Conservation (phyloP, 1,140 invertebrate species). For the Glossosoma conforme region DNA sequence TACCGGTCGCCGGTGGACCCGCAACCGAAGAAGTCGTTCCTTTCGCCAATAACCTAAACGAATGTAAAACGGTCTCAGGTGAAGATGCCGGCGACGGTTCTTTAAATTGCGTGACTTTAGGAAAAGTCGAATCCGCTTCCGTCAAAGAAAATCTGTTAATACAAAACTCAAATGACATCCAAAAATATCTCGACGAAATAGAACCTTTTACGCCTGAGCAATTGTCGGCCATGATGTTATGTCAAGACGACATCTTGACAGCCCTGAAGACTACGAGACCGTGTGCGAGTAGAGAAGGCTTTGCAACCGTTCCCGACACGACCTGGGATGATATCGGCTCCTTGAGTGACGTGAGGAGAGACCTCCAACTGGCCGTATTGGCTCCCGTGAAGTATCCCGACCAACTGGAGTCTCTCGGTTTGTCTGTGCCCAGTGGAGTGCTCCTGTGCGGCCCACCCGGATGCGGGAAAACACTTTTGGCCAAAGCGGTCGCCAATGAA, state of each 20-base stretch:
- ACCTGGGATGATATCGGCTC: conserved; percentile 98
- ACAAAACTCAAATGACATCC: conserved; percentile 27
- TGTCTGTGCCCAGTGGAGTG: conserved; percentile 79
- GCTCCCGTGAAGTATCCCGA: conserved; percentile 86
- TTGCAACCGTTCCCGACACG: conserved; percentile 94
- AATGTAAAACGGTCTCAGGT: too few species aligned
- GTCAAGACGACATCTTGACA: conserved; percentile 68
- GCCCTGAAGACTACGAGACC: conserved; percentile 83
- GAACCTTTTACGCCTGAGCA: conserved; percentile 55
- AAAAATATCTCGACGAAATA: conserved; percentile 36
- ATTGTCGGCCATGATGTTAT: conserved; percentile 60
- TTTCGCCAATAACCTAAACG: too few species aligned
- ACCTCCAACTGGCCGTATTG: conserved; percentile 86
- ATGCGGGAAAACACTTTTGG: conserved; percentile 87
- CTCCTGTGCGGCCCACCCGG: conserved; percentile 93
- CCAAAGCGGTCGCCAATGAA: conserved; percentile 94
- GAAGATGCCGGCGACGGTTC: too few species aligned
- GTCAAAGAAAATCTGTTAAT: too few species aligned
- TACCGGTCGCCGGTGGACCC: too few species aligned
- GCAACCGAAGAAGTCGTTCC: too few species aligned
- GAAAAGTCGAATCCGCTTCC: too few species aligned
- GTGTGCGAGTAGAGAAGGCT: conserved; percentile 94
- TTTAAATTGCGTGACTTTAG: too few species aligned
- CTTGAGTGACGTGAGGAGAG: conserved; percentile 78
- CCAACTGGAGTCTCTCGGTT: conserved; percentile 70